Base-by-base conservation (phyloP, 2,113 vertebrate species). In the Zapornia atra region DNA sequence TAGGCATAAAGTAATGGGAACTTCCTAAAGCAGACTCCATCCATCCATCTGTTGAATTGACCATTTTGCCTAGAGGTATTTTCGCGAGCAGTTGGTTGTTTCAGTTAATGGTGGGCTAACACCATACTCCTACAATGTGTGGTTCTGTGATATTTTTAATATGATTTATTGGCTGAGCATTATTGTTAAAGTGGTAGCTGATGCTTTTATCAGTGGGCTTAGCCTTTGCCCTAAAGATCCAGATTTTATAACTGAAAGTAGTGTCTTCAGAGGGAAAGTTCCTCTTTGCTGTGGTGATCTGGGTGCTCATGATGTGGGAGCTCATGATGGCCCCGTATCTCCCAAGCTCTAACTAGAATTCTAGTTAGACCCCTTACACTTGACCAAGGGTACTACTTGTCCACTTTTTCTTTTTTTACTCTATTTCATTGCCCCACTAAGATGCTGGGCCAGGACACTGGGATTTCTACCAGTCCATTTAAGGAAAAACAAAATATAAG, bases 361-460 rank as follows among this genome's bases (percentile, higher is more conserved):
- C 94, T 82, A 92, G 96, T 96, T 96, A 95, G 95, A 97, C 92
- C 95, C 94, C 92, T 84, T 88, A 91, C 93, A 46, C 63, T 97
- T 95, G 94, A 95, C 88, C 72, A 60, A 92, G 94, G 85, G 88
- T 95, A 82, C 92, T 96, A 95, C 95, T 96, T 97, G 92, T 95
- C 96, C 94, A 1, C 96, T 97, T 92, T 95, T 95, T 96, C 84
- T 96, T 94, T 94, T 94, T 96, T 95, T 88, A 96, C 93, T 97
- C 78, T 95, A 92, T 97, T 97, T 88, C 94, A 96, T 96, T 97
- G 93, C 96, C 92, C 94, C 93, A 95, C 94, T 96, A 96, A 96
- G 96, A 95, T 97, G 94, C 95, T 97, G 97, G 96, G 94, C 92
- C 96, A 97, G 88, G 95, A 97, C 93, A 94, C 86, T 97, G 95